A percentile compares a stretch with the other conserved stretches of the same genome.
Evolutionary conservation across 2,113 vertebrate species (phyloP).

Genomic region (Polypterus bichir): DNA sequence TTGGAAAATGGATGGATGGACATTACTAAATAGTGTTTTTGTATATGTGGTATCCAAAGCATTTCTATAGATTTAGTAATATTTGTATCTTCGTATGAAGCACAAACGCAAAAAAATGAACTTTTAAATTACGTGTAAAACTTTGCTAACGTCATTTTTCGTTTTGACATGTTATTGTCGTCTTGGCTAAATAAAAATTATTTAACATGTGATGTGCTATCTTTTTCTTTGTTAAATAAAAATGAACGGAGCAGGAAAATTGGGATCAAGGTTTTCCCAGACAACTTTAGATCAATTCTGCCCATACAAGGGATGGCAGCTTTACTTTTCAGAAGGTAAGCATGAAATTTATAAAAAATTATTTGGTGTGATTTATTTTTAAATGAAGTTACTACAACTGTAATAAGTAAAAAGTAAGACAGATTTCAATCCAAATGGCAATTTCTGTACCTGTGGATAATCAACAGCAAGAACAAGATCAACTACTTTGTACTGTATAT

Average conservation of each 20-base stretch:
- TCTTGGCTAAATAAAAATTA: neutral
- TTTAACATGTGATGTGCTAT: neutral
- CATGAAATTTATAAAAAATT: neutral
- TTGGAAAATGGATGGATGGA: too few relatives aligned
- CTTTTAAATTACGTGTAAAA: neutral
- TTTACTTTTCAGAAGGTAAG: slow-evolving; percentile 89
- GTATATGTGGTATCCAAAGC: too few relatives aligned
- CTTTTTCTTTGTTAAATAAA: slow-evolving; percentile 5
- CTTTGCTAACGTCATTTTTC: neutral
- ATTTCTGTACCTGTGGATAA: too few relatives aligned
- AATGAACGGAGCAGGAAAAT: slow-evolving; percentile 18
- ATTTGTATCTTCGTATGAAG: neutral
- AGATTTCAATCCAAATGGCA: too few relatives aligned
- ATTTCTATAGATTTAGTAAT: too few relatives aligned
- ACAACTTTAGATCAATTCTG: slow-evolving; percentile 57
- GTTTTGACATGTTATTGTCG: neutral
- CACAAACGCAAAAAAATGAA: neutral
- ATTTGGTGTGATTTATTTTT: neutral
- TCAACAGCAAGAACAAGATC: too few relatives aligned
- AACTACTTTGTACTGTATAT: neutral
- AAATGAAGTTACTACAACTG: too few relatives aligned
- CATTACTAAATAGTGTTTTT: too few relatives aligned
- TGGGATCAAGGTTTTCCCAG: slow-evolving; percentile 41
- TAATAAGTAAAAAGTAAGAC: too few relatives aligned
- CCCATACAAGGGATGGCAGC: slow-evolving; percentile 84